Percentiles rank a stretch among this genome's conserved stretches.
Evolutionary conservation across 92 coral and sea anemone species (phyloP).

Genomic region (Phenganax stokvisi): DNA sequence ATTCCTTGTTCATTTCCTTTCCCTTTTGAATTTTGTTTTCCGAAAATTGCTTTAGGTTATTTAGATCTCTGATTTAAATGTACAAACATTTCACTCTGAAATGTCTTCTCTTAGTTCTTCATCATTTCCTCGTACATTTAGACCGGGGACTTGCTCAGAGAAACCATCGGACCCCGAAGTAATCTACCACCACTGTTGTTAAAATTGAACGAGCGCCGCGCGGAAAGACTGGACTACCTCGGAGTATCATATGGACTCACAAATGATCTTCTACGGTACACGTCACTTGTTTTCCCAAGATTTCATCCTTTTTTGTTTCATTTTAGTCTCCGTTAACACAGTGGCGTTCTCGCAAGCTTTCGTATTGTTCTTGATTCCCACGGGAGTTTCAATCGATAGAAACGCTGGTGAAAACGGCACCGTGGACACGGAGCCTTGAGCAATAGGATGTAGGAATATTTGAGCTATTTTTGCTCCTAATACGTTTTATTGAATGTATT

Average conservation of each 20-base stretch:
- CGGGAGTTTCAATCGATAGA: too few species aligned
- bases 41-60: too few species aligned
- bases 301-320: not conserved
- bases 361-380: too few species aligned
- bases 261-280: constrained; percentile 63
- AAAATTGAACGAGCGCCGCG: constrained; percentile 74
- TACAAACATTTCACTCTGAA: not conserved
- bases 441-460: too few species aligned
- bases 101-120: not conserved
- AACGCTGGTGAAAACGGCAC: too few species aligned
- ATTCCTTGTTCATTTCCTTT: too few species aligned
- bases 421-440: too few species aligned
- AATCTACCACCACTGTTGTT: constrained; percentile 85
- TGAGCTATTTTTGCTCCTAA: too few species aligned
- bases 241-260: constrained; percentile 92
- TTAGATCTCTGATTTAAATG: too few species aligned
- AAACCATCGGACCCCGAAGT: constrained; percentile 64
- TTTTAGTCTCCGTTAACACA: not conserved
- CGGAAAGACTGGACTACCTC: constrained; percentile 79
- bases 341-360: too few species aligned
- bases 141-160: constrained; percentile 66
- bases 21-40: too few species aligned
- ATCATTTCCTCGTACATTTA: constrained; percentile 5
- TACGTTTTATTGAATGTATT: too few species aligned
- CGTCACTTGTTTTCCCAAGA: not conserved